Conservation (phyloP, 2,888 invertebrate genomes). For the Caenorhabditis macrosperma region DNA sequence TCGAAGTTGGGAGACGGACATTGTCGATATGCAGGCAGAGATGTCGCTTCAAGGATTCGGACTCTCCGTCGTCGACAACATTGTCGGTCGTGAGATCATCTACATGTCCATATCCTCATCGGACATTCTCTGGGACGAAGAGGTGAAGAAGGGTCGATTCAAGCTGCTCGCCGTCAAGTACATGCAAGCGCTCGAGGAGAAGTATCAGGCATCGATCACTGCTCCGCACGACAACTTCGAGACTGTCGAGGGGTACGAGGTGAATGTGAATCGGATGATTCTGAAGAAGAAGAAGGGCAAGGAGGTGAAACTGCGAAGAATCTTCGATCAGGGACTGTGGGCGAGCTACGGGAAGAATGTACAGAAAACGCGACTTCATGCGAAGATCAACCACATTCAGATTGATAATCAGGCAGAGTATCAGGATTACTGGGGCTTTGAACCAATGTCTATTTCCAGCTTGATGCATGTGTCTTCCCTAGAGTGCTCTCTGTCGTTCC, state of each 20-base stretch:
- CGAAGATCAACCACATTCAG: constrained; percentile 89
- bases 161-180: constrained; percentile 84
- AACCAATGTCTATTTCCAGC: no score
- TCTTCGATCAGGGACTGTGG: constrained; percentile 87
- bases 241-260: constrained; percentile 75
- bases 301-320: constrained; percentile 69
- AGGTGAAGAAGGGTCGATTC: constrained; percentile 86
- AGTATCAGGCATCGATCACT: constrained; percentile 57
- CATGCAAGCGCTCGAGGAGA: constrained; percentile 79
- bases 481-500: constrained; percentile 94
- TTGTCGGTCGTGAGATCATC: constrained; percentile 76
- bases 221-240: constrained; percentile 50
- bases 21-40: constrained; percentile 86
- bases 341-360: constrained; percentile 88
- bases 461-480: constrained; percentile 93
- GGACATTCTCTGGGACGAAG: constrained; percentile 94
- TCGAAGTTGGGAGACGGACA: constrained; percentile 80
- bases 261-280: constrained; percentile 87
- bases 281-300: constrained; percentile 73
- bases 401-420: constrained; percentile 89
- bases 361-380: constrained; percentile 92
- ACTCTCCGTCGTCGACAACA: constrained; percentile 92
- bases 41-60: constrained; percentile 93
- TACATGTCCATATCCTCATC: constrained; percentile 84
- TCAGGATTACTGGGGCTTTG: no score